Evolutionary conservation across 2,888 invertebrate species (phyloP).

Genomic region (Chalcosyrphus nemorum): DNA sequence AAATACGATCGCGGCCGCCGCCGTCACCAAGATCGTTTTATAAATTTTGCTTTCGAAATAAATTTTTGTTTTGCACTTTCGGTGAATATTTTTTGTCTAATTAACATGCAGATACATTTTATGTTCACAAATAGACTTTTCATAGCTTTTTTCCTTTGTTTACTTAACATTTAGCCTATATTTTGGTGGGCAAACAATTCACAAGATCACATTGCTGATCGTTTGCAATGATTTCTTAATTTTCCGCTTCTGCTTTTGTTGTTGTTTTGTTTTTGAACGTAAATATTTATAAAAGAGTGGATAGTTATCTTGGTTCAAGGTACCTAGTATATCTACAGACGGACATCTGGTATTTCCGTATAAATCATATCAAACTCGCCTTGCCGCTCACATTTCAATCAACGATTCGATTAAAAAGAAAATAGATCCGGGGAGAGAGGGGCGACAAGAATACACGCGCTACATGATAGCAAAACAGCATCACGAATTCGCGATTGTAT

Average conservation of each 20-base stretch:
- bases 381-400: neutral
- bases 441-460: neutral
- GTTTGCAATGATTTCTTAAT: slow-evolving; percentile 4
- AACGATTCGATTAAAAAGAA: neutral
- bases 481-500: neutral
- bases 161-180: slow-evolving; percentile 29
- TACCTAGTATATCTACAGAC: neutral
- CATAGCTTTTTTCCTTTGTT: slow-evolving; percentile 10
- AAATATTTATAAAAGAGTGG: neutral
- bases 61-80: neutral
- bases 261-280: neutral
- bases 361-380: neutral
- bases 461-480: neutral
- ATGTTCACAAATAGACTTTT: slow-evolving; percentile 3
- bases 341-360: neutral
- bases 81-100: neutral
- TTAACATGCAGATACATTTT: neutral
- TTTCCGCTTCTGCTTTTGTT: neutral
- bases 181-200: neutral
- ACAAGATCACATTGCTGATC: slow-evolving; percentile 3
- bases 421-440: neutral
- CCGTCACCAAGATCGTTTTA: no score
- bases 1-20: no score
- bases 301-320: neutral
- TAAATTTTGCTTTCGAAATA: no score